A percentile compares a stretch with the other conserved stretches of the same genome.
Evolutionary conservation across 2,888 invertebrate genomes (phyloP).

Genomic region (Meta bourneti): DNA sequence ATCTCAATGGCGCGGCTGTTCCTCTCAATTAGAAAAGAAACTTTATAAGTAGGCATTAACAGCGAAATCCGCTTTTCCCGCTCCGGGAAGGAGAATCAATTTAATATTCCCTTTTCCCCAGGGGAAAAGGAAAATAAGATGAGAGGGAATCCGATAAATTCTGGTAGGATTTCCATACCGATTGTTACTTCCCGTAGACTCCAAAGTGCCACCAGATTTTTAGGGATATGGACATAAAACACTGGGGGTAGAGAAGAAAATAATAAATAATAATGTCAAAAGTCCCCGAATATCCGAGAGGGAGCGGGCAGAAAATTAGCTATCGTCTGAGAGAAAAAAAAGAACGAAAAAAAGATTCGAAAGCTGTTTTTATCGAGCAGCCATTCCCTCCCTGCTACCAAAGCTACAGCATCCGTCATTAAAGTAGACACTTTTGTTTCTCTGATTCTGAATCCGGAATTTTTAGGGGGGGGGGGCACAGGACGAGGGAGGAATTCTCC

Average conservation of each 20-base stretch:
- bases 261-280: slow-evolving; percentile 25
- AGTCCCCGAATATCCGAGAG: slow-evolving; percentile 34
- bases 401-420: slow-evolving; percentile 46
- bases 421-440: slow-evolving; percentile 66
- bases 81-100: slow-evolving; percentile 19
- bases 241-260: not conserved
- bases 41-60: slow-evolving; percentile 44
- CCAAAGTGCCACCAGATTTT: slow-evolving; percentile 19
- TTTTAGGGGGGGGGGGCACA: not conserved
- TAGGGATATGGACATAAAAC: slow-evolving; percentile 10
- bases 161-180: slow-evolving; percentile 37
- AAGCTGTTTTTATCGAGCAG: slow-evolving; percentile 6
- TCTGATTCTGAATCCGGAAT: slow-evolving; percentile 44
- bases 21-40: slow-evolving; percentile 34
- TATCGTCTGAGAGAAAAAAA: slow-evolving; percentile 2
- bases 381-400: too few species aligned
- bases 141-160: slow-evolving; percentile 53
- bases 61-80: slow-evolving; percentile 27
- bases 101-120: slow-evolving; percentile 44
- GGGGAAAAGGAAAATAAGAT: not conserved
- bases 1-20: not conserved
- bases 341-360: slow-evolving; percentile 1
- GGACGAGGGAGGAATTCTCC: slow-evolving; percentile 13
- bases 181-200: slow-evolving; percentile 31
- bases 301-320: slow-evolving; percentile 54